phyloP scores from a whole-genome alignment of 2,888 invertebrate genomes.

The Harpalus rubripes region DNA sequence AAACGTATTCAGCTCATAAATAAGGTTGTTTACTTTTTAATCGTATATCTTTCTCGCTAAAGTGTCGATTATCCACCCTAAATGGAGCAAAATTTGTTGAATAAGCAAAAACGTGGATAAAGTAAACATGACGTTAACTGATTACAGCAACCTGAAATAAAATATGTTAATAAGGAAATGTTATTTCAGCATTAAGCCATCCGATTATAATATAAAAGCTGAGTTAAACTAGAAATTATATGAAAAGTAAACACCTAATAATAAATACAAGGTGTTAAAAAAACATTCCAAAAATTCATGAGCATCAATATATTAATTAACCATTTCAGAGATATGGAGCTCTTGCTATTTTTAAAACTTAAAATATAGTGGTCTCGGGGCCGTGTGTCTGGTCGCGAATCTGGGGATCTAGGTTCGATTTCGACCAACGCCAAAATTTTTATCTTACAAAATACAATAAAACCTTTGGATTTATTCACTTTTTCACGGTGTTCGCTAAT shows the following conservation, averaged over 20 bases:
- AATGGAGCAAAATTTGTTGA: not conserved
- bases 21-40: constrained; percentile 3
- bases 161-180: constrained; percentile 6
- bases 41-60: not conserved
- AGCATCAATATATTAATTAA: no score
- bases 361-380: no score
- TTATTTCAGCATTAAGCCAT: not conserved
- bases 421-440: no score
- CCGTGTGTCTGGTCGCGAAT: no score
- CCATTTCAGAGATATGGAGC: no score
- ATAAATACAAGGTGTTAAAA: not conserved
- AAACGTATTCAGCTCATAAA: not conserved
- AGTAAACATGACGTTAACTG: not conserved
- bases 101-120: not conserved
- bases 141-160: not conserved
- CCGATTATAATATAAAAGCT: not conserved
- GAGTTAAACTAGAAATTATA: not conserved
- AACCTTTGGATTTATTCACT: no score
- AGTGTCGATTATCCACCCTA: constrained; percentile 1
- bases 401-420: no score
- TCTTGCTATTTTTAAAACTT: no score
- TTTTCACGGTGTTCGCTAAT: no score
- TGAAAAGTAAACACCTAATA: not conserved
- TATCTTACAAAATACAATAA: no score
- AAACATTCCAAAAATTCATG: no score